Conservation (phyloP, 2,888 invertebrate species). For the Pegoplata infirma region DNA sequence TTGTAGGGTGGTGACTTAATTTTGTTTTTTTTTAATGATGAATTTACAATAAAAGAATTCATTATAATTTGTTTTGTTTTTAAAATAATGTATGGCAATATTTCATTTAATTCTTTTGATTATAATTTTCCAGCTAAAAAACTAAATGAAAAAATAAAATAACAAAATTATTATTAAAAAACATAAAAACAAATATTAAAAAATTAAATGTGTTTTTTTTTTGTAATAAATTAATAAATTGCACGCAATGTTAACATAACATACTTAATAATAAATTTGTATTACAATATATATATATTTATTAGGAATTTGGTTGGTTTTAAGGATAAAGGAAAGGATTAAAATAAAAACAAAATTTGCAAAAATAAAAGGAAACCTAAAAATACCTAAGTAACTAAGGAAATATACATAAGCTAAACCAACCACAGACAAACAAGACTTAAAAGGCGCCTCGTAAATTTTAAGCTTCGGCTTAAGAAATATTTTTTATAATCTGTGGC, state of each 20-base stretch:
- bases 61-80: neutral
- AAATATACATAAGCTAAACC: neutral
- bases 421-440: neutral
- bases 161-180: conserved; percentile 20
- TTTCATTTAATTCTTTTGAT: conserved; percentile 13
- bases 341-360: neutral
- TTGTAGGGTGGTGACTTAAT: conserved; percentile 28
- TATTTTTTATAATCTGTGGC: too few species aligned
- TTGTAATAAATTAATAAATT: conserved; percentile 61
- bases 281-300: too few species aligned
- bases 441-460: conserved; percentile 20
- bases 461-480: too few species aligned
- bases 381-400: neutral
- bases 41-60: conserved; percentile 44
- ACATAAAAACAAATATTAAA: conserved; percentile 24
- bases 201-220: conserved; percentile 46
- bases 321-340: neutral
- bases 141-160: neutral
- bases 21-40: conserved; percentile 9
- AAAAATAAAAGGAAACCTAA: neutral
- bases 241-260: conserved; percentile 64
- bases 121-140: conserved; percentile 21
- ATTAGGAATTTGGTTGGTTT: conserved; percentile 39
- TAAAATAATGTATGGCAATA: conserved; percentile 39
- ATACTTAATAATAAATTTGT: conserved; percentile 48